phyloP scores from a whole-genome alignment of 1,140 invertebrate genomes.

The Drosophila cardini region DNA sequence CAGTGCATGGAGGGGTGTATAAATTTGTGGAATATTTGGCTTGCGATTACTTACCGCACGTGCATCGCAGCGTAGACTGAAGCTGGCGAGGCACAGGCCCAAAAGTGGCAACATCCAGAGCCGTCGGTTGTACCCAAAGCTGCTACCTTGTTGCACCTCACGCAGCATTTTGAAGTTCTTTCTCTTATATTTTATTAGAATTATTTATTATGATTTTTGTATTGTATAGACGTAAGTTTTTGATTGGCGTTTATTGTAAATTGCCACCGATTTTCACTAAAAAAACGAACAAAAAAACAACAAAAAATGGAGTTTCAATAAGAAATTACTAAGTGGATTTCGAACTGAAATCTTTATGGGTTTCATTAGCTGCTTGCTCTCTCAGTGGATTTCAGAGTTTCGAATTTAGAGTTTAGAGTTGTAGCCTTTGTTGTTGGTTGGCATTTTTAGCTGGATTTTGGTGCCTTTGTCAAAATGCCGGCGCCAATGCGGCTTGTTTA shows the following conservation, averaged over 20 bases:
- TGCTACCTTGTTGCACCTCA: slow-evolving; percentile 36
- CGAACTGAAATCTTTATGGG: slow-evolving; percentile 6
- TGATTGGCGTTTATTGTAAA: slow-evolving; percentile 38
- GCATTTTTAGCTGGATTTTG: slow-evolving; percentile 15
- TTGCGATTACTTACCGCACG: slow-evolving; percentile 75
- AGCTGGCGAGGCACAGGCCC: slow-evolving; percentile 69
- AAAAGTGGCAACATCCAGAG: slow-evolving; percentile 64
- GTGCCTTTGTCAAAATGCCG: slow-evolving; percentile 22
- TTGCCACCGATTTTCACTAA: slow-evolving; percentile 42
- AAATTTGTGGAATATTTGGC: slow-evolving; percentile 19
- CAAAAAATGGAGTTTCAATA: slow-evolving; percentile 32
- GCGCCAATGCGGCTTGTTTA: slow-evolving; percentile 63
- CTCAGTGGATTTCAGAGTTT: background rate
- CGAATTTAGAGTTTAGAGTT: background rate
- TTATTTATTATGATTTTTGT: background rate
- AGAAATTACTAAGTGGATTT: slow-evolving; percentile 18
- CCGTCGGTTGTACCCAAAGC: slow-evolving; percentile 22
- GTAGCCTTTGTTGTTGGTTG: background rate
- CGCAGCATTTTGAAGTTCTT: slow-evolving; percentile 29
- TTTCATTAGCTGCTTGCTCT: slow-evolving; percentile 1
- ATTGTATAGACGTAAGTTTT: slow-evolving; percentile 10
- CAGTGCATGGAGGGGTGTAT: background rate
- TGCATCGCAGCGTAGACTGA: slow-evolving; percentile 69
- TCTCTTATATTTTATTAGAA: slow-evolving; percentile 2
- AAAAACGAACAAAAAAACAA: slow-evolving; percentile 34